Conservation (phyloP, 1,140 invertebrate genomes). For the Neelides sp. region DNA sequence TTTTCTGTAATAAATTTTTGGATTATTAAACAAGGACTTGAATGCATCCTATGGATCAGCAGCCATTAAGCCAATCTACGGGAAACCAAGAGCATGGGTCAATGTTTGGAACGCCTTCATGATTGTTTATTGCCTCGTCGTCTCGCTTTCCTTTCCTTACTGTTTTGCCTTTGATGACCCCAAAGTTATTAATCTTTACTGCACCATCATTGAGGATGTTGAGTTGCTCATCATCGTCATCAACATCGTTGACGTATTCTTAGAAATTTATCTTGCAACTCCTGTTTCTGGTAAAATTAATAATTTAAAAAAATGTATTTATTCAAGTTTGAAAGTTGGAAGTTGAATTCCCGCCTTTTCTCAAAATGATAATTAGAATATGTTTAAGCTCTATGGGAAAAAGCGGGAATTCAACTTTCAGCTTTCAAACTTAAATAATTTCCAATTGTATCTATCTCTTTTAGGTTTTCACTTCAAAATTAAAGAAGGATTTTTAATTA, state of each 20-base stretch:
- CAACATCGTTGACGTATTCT: conserved; percentile 20
- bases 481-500: conserved; percentile 14
- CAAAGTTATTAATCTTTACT: neutral
- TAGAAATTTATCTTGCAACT: conserved; percentile 19
- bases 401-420: no score
- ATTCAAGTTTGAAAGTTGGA: no score
- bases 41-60: no score
- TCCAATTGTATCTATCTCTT: no score
- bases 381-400: no score
- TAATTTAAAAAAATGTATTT: neutral
- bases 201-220: neutral
- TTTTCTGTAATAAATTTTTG: no score
- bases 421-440: no score
- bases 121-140: conserved; percentile 4
- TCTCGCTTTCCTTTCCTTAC: conserved; percentile 17
- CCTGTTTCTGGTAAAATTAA: conserved; percentile 18
- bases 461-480: conserved; percentile 25
- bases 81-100: conserved; percentile 10
- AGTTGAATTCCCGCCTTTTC: no score
- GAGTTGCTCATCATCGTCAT: conserved; percentile 1
- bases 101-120: conserved; percentile 12
- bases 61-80: no score
- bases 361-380: no score
- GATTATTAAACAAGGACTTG: no score
- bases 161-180: conserved; percentile 15